phyloP scores from a whole-genome alignment of 2,113 vertebrate genomes.

The Ptilorrhoa leucosticta region DNA sequence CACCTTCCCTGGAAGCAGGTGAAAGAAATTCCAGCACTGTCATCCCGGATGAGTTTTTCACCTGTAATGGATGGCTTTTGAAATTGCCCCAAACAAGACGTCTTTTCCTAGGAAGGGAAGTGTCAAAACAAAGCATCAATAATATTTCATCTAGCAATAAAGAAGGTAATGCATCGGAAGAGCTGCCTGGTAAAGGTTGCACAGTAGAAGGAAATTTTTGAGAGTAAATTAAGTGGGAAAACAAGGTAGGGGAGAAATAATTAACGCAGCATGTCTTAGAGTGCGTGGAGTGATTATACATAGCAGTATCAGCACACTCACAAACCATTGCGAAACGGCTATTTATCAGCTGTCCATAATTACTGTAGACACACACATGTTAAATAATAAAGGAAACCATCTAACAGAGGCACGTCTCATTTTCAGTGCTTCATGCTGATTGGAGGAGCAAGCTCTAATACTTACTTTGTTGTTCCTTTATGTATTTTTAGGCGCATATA shows the following conservation, averaged over 20 bases:
- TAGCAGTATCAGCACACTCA: neutral
- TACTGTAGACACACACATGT: neutral
- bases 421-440: neutral
- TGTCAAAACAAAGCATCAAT: slow-evolving; percentile 10
- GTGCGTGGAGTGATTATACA: neutral
- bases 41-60: neutral
- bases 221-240: neutral
- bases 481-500: neutral
- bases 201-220: neutral
- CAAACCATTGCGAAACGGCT: neutral
- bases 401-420: neutral
- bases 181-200: neutral
- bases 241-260: neutral
- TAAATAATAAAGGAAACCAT: neutral
- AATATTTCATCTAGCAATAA: neutral
- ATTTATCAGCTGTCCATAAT: neutral
- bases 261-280: neutral
- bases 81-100: slow-evolving; percentile 7
- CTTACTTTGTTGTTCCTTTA: neutral
- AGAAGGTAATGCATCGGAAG: neutral
- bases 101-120: neutral
- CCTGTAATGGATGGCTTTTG: neutral
- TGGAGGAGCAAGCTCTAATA: neutral
- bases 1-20: neutral
- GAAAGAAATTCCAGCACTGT: neutral